Base-by-base conservation (phyloP, 2,888 invertebrate species). In the Tetramorium bicarinatum region DNA sequence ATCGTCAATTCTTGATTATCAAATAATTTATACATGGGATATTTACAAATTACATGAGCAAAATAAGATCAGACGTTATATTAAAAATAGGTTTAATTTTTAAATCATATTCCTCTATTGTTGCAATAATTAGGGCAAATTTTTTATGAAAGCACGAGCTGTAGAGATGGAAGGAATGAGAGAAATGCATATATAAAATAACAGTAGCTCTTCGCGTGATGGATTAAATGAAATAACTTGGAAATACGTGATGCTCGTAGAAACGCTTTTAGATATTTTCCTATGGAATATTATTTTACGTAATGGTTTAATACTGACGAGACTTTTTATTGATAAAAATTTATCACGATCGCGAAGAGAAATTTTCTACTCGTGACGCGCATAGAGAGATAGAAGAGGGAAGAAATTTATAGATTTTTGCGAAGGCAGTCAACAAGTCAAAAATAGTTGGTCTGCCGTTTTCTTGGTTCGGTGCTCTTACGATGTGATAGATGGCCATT, bases 401-500 rank as follows among this genome's bases (percentile, higher is more conserved):
- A 41, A 54, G n/a, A 76, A 77, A 67, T 67, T 54, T 77, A 67
- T 54, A 77, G 67, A 61, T 61, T 54, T 67, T 67, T 67, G 54
- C 29, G 34, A 34, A 41, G 21, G 21, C 54, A 75, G 64, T 64
- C 44, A 62, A 74, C 59, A 61, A 75, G 62, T 75, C 49, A 75
- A 75, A 64, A 64, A 21, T 75, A 64, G 75, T 75, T 64, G 75
- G 47, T 75, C 64, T 38, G 47, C 34, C 61, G 34, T 64, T 75
- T 61, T 49, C 25, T 15, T 3, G 34, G 69, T 82, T 74, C 72
- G 34, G 41, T 54, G 38, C 54, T 44, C 59, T 61, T 29, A 18
- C n/a, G 21, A 54, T 34, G 54, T 89, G 89, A 88, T 88, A 82
- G 85, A 88, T 88, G 87, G 79, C 77, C 83, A 85, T 89, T 82